These are phyloP conservation scores for Notodonta dromedarius DNA, from an alignment of 2,888 invertebrate genomes.

Conservation along the genomic window DNA sequence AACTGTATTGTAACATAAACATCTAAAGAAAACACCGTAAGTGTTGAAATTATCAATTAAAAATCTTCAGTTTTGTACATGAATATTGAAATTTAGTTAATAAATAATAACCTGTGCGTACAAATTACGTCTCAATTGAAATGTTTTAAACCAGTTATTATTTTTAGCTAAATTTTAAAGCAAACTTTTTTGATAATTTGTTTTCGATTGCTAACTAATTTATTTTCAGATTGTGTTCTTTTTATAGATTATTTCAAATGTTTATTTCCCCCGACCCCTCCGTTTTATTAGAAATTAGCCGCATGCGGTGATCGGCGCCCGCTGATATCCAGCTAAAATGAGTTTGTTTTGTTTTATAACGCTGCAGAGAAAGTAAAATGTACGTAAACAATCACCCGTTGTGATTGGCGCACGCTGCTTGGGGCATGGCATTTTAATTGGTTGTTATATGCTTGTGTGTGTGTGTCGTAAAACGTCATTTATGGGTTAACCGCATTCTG, in stretches of 20 bases:
- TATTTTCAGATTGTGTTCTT: constrained; percentile 61
- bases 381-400: constrained; percentile 52
- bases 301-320: constrained; percentile 57
- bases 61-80: too few species aligned
- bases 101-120: too few species aligned
- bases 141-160: neutral
- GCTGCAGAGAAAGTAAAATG: constrained; percentile 82
- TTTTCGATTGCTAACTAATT: constrained; percentile 43
- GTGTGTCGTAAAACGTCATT: constrained; percentile 43
- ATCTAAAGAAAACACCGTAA: too few species aligned
- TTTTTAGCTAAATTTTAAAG: neutral
- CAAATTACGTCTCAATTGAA: too few species aligned
- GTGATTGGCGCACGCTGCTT: constrained; percentile 24
- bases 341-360: constrained; percentile 49
- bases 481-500: constrained; percentile 27
- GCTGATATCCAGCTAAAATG: constrained; percentile 32
- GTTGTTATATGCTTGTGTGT: constrained; percentile 11
- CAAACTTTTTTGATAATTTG: neutral
- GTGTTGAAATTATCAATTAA: too few species aligned
- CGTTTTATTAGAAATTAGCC: constrained; percentile 35
- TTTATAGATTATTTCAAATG: constrained; percentile 44
- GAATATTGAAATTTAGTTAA: too few species aligned
- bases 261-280: constrained; percentile 40
- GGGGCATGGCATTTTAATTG: constrained; percentile 62
- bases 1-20: too few species aligned